Evolutionary conservation across 2,113 vertebrate genomes (phyloP).

Genomic region (Dromas ardeola): DNA sequence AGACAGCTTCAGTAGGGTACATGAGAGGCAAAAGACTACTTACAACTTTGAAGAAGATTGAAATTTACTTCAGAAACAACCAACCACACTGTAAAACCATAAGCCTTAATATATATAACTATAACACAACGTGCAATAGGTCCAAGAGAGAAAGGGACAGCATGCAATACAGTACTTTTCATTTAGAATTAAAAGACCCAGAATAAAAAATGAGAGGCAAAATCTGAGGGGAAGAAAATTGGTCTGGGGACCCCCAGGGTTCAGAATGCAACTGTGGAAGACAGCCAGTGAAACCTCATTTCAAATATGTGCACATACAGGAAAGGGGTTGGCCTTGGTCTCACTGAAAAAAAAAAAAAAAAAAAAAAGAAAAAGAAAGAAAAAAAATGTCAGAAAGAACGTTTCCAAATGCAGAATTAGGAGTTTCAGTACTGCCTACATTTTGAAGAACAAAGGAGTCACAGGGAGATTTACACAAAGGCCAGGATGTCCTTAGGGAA

Average conservation of each 20-base stretch:
- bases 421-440: background rate
- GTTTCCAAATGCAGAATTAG: background rate
- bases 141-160: background rate
- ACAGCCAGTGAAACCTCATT: background rate
- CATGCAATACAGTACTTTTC: background rate
- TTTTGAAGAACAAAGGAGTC: slow-evolving; percentile 30
- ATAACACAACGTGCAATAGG: fast-evolving
- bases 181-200: background rate
- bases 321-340: background rate
- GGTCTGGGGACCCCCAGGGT: background rate
- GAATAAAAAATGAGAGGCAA: background rate
- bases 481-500: background rate
- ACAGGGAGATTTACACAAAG: slow-evolving; percentile 18
- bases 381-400: background rate
- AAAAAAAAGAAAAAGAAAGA: background rate
- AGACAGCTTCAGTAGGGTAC: background rate
- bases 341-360: background rate
- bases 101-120: background rate
- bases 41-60: background rate
- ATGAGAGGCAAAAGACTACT: background rate
- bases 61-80: background rate
- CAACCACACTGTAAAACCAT: background rate
- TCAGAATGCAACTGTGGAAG: background rate
- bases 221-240: background rate
- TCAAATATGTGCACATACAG: background rate